Conservation (phyloP, 2,888 invertebrate species). For the Sminthurinus aureus region DNA sequence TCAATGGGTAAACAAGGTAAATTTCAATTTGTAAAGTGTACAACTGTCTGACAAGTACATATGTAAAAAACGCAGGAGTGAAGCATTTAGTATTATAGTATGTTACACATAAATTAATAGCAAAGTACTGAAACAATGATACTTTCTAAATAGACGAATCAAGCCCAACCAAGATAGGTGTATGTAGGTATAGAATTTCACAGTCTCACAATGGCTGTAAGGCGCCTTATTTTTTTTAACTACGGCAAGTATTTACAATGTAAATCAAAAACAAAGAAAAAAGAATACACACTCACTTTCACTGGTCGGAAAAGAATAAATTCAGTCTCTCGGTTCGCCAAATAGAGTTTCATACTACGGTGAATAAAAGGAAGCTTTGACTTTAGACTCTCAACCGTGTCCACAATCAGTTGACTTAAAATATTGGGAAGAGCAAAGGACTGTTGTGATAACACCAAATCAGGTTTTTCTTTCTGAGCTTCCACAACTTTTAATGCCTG, state of each 20-base stretch:
- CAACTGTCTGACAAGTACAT: neutral
- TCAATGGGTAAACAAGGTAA: neutral
- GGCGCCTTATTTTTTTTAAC: conserved; percentile 8
- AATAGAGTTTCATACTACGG: conserved; percentile 90
- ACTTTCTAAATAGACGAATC: neutral
- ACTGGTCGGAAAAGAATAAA: conserved; percentile 95
- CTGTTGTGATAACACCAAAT: conserved; percentile 58
- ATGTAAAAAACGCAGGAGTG: neutral
- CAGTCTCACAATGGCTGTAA: conserved; percentile 39
- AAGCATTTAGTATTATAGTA: neutral
- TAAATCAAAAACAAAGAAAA: conserved; percentile 32
- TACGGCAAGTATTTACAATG: no score
- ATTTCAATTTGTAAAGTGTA: neutral
- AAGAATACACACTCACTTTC: conserved; percentile 68
- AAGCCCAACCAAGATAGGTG: neutral
- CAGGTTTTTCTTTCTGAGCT: conserved; percentile 72
- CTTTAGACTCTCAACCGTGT: conserved; percentile 68
- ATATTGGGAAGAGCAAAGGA: conserved; percentile 58
- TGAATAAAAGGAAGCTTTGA: conserved; percentile 80
- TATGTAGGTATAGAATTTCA: conserved; percentile 8
- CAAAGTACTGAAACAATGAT: neutral
- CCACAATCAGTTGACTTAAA: conserved; percentile 56
- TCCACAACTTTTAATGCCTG: conserved; percentile 71
- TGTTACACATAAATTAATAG: neutral
- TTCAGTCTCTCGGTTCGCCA: conserved; percentile 96